A percentile compares a stretch with the other conserved stretches of the same genome.
These are phyloP conservation scores for Trypoxylus dichotomus DNA, from an alignment of 1,140 invertebrate species.

Conservation along the genomic window DNA sequence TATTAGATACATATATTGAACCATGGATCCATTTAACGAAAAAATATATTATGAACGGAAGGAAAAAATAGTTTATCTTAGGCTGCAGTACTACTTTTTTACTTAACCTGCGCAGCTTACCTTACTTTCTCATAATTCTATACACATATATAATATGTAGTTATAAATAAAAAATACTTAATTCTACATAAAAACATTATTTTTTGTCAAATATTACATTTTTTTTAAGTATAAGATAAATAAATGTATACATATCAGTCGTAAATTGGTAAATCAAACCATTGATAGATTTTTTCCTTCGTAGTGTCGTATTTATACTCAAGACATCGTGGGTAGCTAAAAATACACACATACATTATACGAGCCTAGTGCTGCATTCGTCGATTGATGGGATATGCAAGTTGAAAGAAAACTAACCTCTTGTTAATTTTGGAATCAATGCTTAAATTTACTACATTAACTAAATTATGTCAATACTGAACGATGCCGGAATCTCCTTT, in stretches of 20 bases:
- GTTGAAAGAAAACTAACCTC: too few species aligned
- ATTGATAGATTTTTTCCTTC: slow-evolving; percentile 58
- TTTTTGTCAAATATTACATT: neutral
- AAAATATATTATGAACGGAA: too few species aligned
- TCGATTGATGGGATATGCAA: neutral
- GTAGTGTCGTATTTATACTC: slow-evolving; percentile 58
- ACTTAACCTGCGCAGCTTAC: too few species aligned
- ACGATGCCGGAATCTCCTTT: too few species aligned
- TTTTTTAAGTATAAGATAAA: neutral
- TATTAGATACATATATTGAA: too few species aligned
- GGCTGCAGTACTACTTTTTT: too few species aligned
- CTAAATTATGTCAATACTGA: too few species aligned
- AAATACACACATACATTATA: slow-evolving; percentile 39
- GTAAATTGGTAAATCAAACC: slow-evolving; percentile 60
- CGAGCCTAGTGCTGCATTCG: slow-evolving; percentile 36
- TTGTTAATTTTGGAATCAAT: too few species aligned
- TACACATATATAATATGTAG: neutral
- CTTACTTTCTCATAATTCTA: too few species aligned
- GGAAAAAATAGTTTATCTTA: too few species aligned
- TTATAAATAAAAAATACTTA: neutral
- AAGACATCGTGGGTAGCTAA: slow-evolving; percentile 51
- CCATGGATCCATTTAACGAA: too few species aligned
- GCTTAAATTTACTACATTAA: too few species aligned
- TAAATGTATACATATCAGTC: neutral
- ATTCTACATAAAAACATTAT: neutral